Evolutionary conservation across 2,113 vertebrate species (phyloP), one percentile per base, ranked within the genome.

Genomic region (Paraplagusia blochii): DNA sequence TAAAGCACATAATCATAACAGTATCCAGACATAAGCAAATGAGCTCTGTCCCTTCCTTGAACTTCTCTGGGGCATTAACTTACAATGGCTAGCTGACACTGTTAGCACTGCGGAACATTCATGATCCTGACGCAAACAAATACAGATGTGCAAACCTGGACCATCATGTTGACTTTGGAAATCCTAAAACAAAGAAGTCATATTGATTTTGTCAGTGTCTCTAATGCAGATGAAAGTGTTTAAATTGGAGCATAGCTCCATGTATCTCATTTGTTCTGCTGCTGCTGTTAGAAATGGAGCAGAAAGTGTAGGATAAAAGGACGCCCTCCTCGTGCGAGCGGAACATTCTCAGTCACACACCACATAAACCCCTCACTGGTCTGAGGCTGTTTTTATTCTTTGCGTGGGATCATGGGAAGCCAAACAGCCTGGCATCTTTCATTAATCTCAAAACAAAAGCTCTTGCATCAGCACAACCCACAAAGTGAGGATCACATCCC

Each of bases 361-460:
- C 47, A n/a, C 77, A 72, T 69, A 76, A 80, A 79, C 66, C 83
- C 81, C 66, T 71, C 59, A 9, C 75, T 77, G 69, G 80, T 84
- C 75, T 55, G 72, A 66, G 80, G 76, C 76, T 76, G 69, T 78
- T 86, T 81, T 80, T 81, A 81, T 83, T 79, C 79, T 84, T 74
- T 73, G 72, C 69, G 75, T 71, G 66, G 83, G 74, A 81, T 85
- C 77, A 53, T 1, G 44, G 82, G 80, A 79, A 70, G 81, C 80
- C 83, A 86, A 64, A 65, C 57, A 71, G 71, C 80, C 75, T 63
- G 85, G 82, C 65, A 54, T 82, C 80, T 81, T 75, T 87, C 81
- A 88, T 90, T 88, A 87, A 87, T 88, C 87, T 79, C 70, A 46
- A 74, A 74, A 80, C 73, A 75, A 76, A 86, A 85, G 80, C 68